Base-by-base conservation (phyloP, 2,113 vertebrate species). In the Condylura cristata region DNA sequence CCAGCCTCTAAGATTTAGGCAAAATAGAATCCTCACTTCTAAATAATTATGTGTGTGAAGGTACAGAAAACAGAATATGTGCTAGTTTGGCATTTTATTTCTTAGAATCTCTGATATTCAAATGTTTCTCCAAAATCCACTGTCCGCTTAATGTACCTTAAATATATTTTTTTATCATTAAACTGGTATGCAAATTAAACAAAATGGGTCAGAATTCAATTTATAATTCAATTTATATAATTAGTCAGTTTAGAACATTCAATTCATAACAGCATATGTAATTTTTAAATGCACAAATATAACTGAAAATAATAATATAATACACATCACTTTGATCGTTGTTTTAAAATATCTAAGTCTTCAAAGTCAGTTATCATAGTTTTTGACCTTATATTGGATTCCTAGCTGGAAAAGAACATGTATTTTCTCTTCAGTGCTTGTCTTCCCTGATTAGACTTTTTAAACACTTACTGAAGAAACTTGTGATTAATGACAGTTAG, bases 401-500 rank as follows among this genome's bases (percentile, higher is more conserved):
- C 51, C 92, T 88, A 72, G 60, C 46, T 58, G 53, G 53, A 83
- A 48, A 89, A 30, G 70, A 22, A 44, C 44, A 10, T 72, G 12
- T n/a, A 91, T 90, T 81, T 96, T 90, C 85, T 80, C 56, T 91
- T 83, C 60, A 83, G 41, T 51, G 44, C 48, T 91, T 48, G 90
- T 66, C 76, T 90, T 80, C 34, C 37, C 28, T 89, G 87, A 84
- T 94, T 96, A 90, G 82, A 96, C 51, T 95, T 96, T 95, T 91
- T 46, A 92, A 97, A 90, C 58, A 90, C 80, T 91, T 91, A 91
- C 95, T 65, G 75, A 95, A 96, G 93, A 96, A 97, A 96, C 85
- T 94, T 96, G 81, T 93, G 96, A 97, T 97, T 96, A 96, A 89
- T 95, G 80, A 68, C 95, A 96, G 44, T 88, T 94, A 82, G 44